These are phyloP conservation scores for Thinocorus orbignyianus DNA, from an alignment of 2,113 vertebrate species.

Conservation along the genomic window DNA sequence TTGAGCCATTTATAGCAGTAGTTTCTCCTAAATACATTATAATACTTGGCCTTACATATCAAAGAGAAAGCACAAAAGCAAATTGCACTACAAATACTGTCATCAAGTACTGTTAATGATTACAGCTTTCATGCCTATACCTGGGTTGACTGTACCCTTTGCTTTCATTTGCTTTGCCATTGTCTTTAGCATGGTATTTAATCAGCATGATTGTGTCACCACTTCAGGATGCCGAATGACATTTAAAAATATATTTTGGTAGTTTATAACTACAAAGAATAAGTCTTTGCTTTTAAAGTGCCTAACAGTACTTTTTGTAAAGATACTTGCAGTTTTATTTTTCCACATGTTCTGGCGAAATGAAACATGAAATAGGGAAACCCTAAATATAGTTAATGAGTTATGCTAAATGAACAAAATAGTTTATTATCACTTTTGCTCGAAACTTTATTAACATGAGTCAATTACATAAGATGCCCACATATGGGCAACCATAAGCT, in stretches of 20 bases:
- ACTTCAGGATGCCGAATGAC: background rate
- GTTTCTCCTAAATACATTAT: background rate
- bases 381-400: background rate
- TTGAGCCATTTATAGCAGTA: constrained; percentile 48
- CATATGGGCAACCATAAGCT: background rate
- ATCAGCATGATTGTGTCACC: background rate
- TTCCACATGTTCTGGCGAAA: background rate
- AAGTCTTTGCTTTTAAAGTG: background rate
- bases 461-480: background rate
- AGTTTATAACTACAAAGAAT: background rate
- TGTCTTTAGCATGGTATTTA: constrained; percentile 11
- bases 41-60: background rate
- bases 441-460: background rate
- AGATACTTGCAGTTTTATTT: background rate
- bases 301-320: background rate
- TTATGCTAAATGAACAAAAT: background rate
- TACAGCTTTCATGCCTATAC: background rate
- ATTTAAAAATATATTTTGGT: constrained; percentile 27
- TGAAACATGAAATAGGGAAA: background rate
- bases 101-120: background rate
- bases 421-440: background rate
- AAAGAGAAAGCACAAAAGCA: background rate
- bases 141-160: background rate
- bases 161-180: constrained; percentile 23
- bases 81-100: background rate